Conservation (phyloP, 2,797 vertebrate species). For the Danio aesculapii region DNA sequence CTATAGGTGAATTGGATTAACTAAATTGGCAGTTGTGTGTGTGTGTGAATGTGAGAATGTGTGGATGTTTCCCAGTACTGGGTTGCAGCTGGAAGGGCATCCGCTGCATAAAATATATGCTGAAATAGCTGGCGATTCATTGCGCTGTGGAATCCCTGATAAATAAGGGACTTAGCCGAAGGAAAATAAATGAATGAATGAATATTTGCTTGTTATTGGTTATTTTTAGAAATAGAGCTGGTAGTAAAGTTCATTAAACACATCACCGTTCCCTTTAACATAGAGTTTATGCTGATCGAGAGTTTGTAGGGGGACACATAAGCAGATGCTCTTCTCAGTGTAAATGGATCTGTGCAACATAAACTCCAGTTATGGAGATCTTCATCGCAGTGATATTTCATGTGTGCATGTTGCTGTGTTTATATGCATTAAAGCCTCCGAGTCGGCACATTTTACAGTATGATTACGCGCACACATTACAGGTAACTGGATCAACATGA, state of each 20-base stretch:
- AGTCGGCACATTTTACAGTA: slow-evolving; percentile 30
- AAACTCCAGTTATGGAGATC: not conserved
- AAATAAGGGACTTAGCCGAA: too few species aligned
- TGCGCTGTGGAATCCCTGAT: too few species aligned
- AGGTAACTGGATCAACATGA: slow-evolving; percentile 43
- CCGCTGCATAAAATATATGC: too few species aligned
- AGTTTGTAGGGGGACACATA: not conserved
- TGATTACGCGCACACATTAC: slow-evolving; percentile 29
- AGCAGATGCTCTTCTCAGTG: slow-evolving; percentile 24
- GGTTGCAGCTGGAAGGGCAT: too few species aligned
- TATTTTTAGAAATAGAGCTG: slow-evolving; percentile 18
- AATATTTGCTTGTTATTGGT: not conserved
- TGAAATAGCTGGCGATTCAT: too few species aligned
- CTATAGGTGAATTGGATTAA: too few species aligned
- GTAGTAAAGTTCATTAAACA: slow-evolving; percentile 1
- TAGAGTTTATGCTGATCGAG: not conserved
- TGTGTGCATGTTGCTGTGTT: slow-evolving; percentile 41
- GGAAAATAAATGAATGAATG: too few species aligned
- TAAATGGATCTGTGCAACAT: slow-evolving; percentile 23
- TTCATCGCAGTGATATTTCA: not conserved
- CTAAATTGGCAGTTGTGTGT: too few species aligned
- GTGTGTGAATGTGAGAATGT: too few species aligned
- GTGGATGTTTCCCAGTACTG: too few species aligned
- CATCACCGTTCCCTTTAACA: not conserved
- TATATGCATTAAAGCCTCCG: slow-evolving; percentile 10